Base-by-base conservation (phyloP, 2,888 invertebrate species). In the Heliconius charithonia region DNA sequence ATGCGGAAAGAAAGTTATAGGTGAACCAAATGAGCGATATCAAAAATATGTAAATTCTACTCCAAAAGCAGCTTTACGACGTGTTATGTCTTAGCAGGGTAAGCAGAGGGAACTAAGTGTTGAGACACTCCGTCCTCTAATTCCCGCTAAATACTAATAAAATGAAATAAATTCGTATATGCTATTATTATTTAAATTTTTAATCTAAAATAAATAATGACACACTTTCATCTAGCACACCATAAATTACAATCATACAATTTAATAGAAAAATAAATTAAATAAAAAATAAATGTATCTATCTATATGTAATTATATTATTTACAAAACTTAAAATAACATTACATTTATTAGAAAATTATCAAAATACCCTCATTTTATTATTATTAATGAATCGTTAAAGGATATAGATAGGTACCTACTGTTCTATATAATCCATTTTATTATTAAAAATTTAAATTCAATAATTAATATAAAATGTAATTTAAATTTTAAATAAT, bases 191-290 rank as follows among this genome's bases (percentile, higher is more conserved):
- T 16, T 27, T 6, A 4, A 41, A 25, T 9, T 27, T 22, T 29
- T 29, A 29, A 62, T 62, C 59, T 37, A 67, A 74, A 73, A 78
- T 69, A 81, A 81, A 79, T 63, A 70, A 75, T 51, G 63, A 72
- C 79, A 82, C 45, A 73, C 80, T 82, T 75, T 69, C 79, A 82
- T 79, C 85, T 82, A 75, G 76, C 85, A 82, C 79, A 83, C 85
- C 86, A 90, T 91, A 91, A 92, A 87, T 91, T 90, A 91, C 91
- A 88, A 83, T 84, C 89, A 88, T 79, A 83, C 89, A 67, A 69
- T 16, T 3, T 19, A 9, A 25, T 37, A 32, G 3, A 32, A 19
- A 41, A 69, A 3, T 27, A 2, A n/a, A 71, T 27, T 16, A 56
- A n/a, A 51, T 16, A 27, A 13, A 37, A 32, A 9, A 32, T n/a